Evolutionary conservation across 2,113 vertebrate genomes (phyloP).

Genomic region (Thryonomys swinderianus): DNA sequence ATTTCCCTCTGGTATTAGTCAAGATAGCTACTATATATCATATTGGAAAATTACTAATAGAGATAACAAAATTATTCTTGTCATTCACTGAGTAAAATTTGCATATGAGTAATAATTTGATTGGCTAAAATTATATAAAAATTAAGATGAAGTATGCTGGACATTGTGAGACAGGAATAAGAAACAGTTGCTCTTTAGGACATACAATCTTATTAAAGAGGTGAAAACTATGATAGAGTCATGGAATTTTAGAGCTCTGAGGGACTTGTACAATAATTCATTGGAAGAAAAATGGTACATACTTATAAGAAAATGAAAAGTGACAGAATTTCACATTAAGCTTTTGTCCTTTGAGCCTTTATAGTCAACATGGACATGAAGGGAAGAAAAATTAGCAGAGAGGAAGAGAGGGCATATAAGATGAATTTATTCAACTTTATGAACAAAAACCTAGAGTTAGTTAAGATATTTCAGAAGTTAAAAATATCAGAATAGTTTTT

Average conservation of each 20-base stretch:
- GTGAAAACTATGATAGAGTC: neutral
- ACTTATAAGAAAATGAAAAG: neutral
- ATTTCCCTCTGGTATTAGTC: slow-evolving; percentile 37
- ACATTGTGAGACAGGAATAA: neutral
- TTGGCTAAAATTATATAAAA: slow-evolving; percentile 39
- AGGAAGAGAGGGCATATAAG: neutral
- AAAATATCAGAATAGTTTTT: slow-evolving; percentile 43
- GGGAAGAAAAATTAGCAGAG: neutral
- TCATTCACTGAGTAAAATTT: slow-evolving; percentile 4
- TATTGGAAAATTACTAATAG: slow-evolving; percentile 17
- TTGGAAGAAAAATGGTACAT: slow-evolving; percentile 11
- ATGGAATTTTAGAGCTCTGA: slow-evolving; percentile 44
- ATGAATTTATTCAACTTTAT: neutral
- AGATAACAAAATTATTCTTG: slow-evolving; percentile 20
- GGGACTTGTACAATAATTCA: neutral
- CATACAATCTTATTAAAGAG: neutral
- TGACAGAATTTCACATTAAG: slow-evolving; percentile 23
- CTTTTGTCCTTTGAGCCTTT: neutral
- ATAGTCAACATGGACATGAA: neutral
- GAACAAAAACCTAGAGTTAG: slow-evolving; percentile 32
- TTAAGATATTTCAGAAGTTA: slow-evolving; percentile 35
- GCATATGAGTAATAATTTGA: neutral
- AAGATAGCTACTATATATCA: neutral
- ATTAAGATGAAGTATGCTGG: neutral
- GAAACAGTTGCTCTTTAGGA: neutral